phyloP scores from a whole-genome alignment of 2,113 vertebrate species.

The Nannobrachium achirus region DNA sequence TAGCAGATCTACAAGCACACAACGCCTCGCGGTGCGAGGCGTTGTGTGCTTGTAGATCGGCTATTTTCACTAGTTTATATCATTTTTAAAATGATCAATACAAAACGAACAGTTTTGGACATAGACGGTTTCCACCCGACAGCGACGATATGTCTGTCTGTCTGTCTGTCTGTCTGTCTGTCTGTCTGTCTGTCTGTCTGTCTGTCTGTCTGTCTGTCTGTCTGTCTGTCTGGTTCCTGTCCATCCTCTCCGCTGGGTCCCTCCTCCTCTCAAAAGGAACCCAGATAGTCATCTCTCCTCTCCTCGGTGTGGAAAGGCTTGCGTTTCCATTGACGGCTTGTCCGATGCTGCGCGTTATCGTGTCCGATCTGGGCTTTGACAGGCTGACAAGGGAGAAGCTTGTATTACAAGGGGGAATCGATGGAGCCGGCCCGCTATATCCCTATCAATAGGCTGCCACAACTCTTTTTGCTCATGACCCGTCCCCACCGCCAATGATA shows the following conservation, averaged over 20 bases:
- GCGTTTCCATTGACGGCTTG: constrained; percentile 63
- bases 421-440: constrained; percentile 66
- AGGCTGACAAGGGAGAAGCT: constrained; percentile 72
- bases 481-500: constrained; percentile 38
- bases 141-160: too few species aligned
- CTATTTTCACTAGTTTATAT: too few species aligned
- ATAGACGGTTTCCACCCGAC: too few species aligned
- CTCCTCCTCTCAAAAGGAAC: constrained; percentile 36
- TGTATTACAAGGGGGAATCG: constrained; percentile 79
- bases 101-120: too few species aligned
- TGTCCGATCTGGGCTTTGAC: constrained; percentile 78
- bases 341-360: constrained; percentile 67
- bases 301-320: constrained; percentile 55
- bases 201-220: not conserved
- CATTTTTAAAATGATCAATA: too few species aligned
- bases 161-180: not conserved
- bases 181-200: too few species aligned
- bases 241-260: constrained; percentile 17
- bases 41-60: too few species aligned
- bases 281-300: constrained; percentile 70
- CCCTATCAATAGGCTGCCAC: constrained; percentile 73
- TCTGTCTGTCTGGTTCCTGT: constrained; percentile 21
- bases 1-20: too few species aligned
- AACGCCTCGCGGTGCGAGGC: too few species aligned
- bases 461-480: constrained; percentile 56